Evolutionary conservation across 2,113 vertebrate genomes (phyloP).

Genomic region (Ageneiosus marmoratus): DNA sequence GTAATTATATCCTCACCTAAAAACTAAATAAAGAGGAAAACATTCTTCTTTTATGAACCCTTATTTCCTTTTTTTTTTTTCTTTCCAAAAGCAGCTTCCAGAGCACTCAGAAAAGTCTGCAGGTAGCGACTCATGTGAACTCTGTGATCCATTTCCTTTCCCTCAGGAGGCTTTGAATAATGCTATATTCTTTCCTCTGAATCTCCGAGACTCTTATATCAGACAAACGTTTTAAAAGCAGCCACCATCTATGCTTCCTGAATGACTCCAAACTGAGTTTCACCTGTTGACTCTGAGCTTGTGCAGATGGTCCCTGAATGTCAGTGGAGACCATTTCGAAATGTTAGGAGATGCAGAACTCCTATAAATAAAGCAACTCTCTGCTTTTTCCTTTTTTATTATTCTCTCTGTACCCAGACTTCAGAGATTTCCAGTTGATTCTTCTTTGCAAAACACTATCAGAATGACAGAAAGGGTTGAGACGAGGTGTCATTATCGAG

Average conservation of each 20-base stretch:
- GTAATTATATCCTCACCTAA: not conserved
- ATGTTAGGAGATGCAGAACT: conserved; percentile 57
- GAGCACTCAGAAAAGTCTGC: conserved; percentile 30
- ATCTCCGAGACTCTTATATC: not conserved
- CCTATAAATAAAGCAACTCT: not conserved
- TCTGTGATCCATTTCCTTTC: conserved; percentile 59
- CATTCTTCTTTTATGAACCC: conserved; percentile 20
- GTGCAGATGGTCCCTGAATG: conserved; percentile 48
- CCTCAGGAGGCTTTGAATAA: conserved; percentile 58
- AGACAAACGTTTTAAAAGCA: conserved; percentile 53
- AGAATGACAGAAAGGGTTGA: not conserved
- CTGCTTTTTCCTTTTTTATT: not conserved
- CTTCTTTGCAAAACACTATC: not conserved
- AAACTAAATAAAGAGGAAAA: conserved; percentile 4
- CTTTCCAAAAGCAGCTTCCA: conserved; percentile 19
- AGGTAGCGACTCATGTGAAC: conserved; percentile 53
- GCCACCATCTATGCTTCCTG: conserved; percentile 53
- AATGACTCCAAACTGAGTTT: conserved; percentile 42
- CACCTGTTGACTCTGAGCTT: conserved; percentile 58
- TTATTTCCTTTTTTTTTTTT: not conserved
- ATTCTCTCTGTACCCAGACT: not conserved
- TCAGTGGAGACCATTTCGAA: conserved; percentile 67
- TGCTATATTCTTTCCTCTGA: conserved; percentile 45
- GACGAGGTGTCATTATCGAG: not conserved
- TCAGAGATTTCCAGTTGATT: not conserved